Evolutionary conservation across 2,113 vertebrate species (phyloP), one percentile per base, ranked within the genome.

Genomic region (Mugil cephalus): DNA sequence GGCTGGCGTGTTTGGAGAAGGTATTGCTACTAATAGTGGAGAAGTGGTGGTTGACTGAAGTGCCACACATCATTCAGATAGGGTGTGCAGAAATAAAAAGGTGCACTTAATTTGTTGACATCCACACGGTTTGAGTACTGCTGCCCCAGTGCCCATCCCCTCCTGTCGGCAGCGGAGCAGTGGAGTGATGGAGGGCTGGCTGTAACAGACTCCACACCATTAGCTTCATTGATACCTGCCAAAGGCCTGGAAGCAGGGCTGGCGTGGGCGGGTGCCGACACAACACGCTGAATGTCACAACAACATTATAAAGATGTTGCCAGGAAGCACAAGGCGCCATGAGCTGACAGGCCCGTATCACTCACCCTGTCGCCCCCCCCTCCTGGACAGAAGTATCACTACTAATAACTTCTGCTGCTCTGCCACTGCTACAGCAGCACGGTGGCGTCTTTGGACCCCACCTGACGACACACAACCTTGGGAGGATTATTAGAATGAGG

Each of bases 171-270:
- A 39, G 35, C 50, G 19, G 19, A 59, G 30, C 36, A 13, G 42
- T 3, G 7, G 30, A 65, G 51, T 69, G 68, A 81, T 84, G 61
- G 77, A 74, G 60, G 40, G 35, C 12, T 18, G 60, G 36, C 50
- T 71, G 38, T 82, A 66, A 74, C 83, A 75, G 51, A 83, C 47
- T 56, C 34, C 45, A 63, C 14, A 54, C 48, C 78, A 83, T 85
- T 88, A 85, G 69, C 69, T 72, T 62, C 71, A 80, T 79, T 74
- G 83, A 87, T 78, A 82, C 79, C 77, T 83, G 71, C 74, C 71
- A 59, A 24, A 52, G 8, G 15, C 38, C 0, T 2, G 40, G 56
- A 30, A 6, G 35, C 11, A 7, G 8, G 17, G 17, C 4, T 11
- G 4, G 24, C 4, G 42, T 3, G 9, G 19, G 24, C 10, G 67